Evolutionary conservation across 2,888 invertebrate genomes (phyloP), one percentile per base, ranked within the genome.

Genomic region (Philhelius pedissequus): DNA sequence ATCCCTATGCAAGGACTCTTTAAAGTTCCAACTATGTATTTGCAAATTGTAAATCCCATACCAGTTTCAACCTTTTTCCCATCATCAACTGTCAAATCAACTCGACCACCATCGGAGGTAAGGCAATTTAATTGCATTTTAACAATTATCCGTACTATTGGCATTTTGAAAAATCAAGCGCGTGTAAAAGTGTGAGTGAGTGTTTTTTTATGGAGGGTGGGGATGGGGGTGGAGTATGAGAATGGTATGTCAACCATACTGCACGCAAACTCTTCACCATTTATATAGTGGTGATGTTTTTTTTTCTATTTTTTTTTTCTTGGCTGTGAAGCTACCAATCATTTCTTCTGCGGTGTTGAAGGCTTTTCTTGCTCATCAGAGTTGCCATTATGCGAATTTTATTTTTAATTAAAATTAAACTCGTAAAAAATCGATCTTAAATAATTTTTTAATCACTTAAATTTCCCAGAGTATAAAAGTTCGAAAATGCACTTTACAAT

Each of bases 111-210:
- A 62, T 64, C 40, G 50, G 66, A 60, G 84, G 66, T 58, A 84
- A 75, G 70, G 79, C 79, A 76, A 71, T 84, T 84, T 84, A 84
- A 84, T 84, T 79, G 80, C 84, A 80, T 80, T 84, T 80, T 80
- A 79, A 71, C 82, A 68, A 68, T 45, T 45, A 48, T 48, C 40
- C 62, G 62, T 52, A 68, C 54, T 75, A 66, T 79, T 83, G 79
- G 83, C 75, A 84, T 75, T 75, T 84, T 11, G 18, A 56, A 56
- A 20, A 56, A 56, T 27, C 79, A n/a, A n/a, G 60, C 71, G 50
- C 64, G 27, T 43, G 15, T 73, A 35, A 48, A 64, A 35, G 77
- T 76, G 20, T 69, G 77, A 48, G 73, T 68, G 82, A n/a, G 13
- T 7, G 11, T 22, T 35, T 3, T 25, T 3, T 5, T 25, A 5